Conservation (phyloP, 2,113 vertebrate species). For the Microtus pennsylvanicus region DNA sequence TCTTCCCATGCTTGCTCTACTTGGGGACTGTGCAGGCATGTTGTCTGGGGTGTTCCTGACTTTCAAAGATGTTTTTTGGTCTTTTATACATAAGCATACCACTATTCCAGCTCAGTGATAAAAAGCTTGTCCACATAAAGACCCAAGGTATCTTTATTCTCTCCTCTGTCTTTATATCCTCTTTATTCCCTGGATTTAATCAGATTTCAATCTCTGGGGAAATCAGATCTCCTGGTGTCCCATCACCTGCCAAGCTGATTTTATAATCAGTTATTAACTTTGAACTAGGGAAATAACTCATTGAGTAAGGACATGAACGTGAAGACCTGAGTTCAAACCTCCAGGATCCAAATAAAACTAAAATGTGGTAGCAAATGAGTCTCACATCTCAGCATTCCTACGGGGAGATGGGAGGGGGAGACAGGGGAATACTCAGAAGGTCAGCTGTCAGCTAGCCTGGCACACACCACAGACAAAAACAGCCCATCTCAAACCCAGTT, state of each 20-base stretch:
- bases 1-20: not conserved
- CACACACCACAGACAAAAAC: not conserved
- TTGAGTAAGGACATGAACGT: not conserved
- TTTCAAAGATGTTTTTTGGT: not conserved
- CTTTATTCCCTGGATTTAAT: not conserved
- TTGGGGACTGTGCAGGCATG: not conserved
- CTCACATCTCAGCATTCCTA: not conserved
- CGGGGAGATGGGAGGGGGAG: not conserved
- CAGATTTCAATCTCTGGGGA: not conserved
- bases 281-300: not conserved
- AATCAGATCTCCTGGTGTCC: not conserved
- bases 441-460: not conserved
- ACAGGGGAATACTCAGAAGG: no score
- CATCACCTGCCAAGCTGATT: not conserved
- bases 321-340: not conserved
- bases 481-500: no score
- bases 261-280: not conserved
- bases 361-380: not conserved
- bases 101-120: not conserved
- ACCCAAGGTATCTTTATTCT: not conserved
- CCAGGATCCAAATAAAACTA: not conserved
- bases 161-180: not conserved
- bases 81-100: not conserved
- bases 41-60: slow-evolving; percentile 11
- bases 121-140: not conserved